Conservation (phyloP, 1,140 invertebrate species). For the Ooceraea biroi region DNA sequence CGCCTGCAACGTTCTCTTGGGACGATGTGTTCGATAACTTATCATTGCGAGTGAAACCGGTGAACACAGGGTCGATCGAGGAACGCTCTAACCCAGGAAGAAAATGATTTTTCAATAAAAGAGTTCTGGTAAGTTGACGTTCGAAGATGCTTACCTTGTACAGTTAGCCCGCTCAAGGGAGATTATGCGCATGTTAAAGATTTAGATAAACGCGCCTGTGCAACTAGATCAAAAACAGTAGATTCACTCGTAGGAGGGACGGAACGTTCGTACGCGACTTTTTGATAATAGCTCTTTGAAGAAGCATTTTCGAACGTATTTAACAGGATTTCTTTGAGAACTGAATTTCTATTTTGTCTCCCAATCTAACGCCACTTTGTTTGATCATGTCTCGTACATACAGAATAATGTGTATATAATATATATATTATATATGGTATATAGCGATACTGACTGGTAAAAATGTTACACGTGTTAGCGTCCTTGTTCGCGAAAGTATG, state of each 20-base stretch:
- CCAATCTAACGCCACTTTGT: background rate
- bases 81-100: too few species aligned
- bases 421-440: too few species aligned
- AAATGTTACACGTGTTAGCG: conserved; percentile 36
- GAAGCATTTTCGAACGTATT: background rate
- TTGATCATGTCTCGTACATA: conserved; percentile 20
- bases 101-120: background rate
- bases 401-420: conserved; percentile 16
- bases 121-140: background rate
- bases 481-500: conserved; percentile 75
- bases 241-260: background rate
- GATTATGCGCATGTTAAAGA: background rate
- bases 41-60: too few species aligned
- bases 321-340: too few species aligned
- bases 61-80: too few species aligned
- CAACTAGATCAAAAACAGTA: background rate
- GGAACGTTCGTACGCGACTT: background rate
- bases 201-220: too few species aligned
- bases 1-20: too few species aligned
- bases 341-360: background rate
- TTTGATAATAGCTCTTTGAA: background rate
- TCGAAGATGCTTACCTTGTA: conserved; percentile 13
- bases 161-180: background rate
- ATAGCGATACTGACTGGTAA: too few species aligned
- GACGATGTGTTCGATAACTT: too few species aligned